These are phyloP conservation scores for Rafetus swinhoei DNA, from an alignment of 2,113 vertebrate genomes.

Conservation along the genomic window DNA sequence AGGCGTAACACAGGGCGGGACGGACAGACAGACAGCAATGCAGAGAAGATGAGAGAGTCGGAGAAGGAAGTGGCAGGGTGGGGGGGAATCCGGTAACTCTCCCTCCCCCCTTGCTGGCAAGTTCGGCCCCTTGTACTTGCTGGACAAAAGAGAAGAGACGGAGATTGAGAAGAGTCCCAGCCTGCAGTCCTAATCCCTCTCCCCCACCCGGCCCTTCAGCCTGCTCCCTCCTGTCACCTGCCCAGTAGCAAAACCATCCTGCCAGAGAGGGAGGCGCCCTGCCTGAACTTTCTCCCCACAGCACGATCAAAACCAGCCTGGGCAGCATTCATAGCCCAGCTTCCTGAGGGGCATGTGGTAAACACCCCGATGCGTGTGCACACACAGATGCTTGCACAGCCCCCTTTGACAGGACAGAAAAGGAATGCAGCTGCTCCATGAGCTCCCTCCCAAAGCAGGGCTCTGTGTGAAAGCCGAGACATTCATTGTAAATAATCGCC, in stretches of 20 bases:
- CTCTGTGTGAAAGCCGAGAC: not conserved
- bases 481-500: not conserved
- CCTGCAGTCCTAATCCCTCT: not conserved
- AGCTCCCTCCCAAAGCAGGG: not conserved
- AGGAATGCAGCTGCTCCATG: accelerated
- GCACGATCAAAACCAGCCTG: not conserved
- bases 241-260: not conserved
- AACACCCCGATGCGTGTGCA: not conserved
- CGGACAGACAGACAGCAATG: not conserved
- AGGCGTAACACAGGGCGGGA: not conserved
- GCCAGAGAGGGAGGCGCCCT: not conserved
- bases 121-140: not conserved
- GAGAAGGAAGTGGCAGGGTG: not conserved
- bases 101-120: not conserved
- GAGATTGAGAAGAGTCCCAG: not conserved
- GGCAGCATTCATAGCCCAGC: not conserved
- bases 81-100: not conserved
- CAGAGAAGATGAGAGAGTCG: not conserved
- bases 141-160: not conserved
- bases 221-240: not conserved
- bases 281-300: not conserved
- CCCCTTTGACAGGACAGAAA: not conserved
- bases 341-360: not conserved
- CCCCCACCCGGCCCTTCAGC: not conserved
- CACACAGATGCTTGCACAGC: not conserved